Conservation (phyloP, 2,888 invertebrate genomes). For the Luperina nickerlii region DNA sequence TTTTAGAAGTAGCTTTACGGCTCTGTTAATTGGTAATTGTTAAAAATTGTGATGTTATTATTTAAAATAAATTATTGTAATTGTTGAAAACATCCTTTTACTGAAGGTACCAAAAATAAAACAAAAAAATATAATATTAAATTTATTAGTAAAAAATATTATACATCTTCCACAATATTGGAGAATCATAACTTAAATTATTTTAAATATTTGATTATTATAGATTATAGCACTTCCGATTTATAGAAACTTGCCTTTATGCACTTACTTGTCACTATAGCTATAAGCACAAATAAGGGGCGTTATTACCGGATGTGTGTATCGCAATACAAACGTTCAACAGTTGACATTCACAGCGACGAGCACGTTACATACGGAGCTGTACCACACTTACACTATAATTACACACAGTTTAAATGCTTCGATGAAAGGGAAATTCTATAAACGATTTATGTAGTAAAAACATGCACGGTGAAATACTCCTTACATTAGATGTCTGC, state of each 20-base stretch:
- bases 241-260: slow-evolving; percentile 84
- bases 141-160: slow-evolving; percentile 91
- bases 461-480: slow-evolving; percentile 69
- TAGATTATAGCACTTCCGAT: slow-evolving; percentile 89
- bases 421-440: slow-evolving; percentile 78
- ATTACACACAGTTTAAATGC: slow-evolving; percentile 85
- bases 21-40: slow-evolving; percentile 52
- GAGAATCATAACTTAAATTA: slow-evolving; percentile 90
- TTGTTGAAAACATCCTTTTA: slow-evolving; percentile 27
- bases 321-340: slow-evolving; percentile 56
- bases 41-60: slow-evolving; percentile 65
- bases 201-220: slow-evolving; percentile 85
- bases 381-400: slow-evolving; percentile 76
- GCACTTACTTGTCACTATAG: slow-evolving; percentile 85
- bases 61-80: slow-evolving; percentile 63
- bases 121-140: slow-evolving; percentile 87
- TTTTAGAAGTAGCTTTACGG: slow-evolving; percentile 53
- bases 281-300: slow-evolving; percentile 83
- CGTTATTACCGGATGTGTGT: slow-evolving; percentile 67
- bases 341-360: slow-evolving; percentile 70
- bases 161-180: slow-evolving; percentile 91
- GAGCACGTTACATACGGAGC: slow-evolving; percentile 71
- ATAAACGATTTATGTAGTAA: slow-evolving; percentile 64
- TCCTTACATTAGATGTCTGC: slow-evolving; percentile 62
- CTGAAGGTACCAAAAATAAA: slow-evolving; percentile 73